Base-by-base conservation (phyloP, 2,113 vertebrate species). In the Scortum barcoo region DNA sequence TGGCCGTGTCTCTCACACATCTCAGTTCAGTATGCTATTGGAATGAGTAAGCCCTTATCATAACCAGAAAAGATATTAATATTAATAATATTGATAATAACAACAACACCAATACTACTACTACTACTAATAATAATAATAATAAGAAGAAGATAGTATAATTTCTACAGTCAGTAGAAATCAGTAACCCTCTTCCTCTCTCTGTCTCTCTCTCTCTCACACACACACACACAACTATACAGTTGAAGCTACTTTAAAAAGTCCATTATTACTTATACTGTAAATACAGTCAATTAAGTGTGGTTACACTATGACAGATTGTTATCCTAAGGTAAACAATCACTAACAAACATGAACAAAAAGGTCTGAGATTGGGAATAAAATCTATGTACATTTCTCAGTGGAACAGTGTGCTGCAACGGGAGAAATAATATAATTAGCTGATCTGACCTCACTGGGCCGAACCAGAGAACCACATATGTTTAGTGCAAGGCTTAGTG, bases 181-280 rank as follows among this genome's bases (percentile, higher is more conserved):
- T 36, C 33, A 36, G 33, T 36, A 3, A 36, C 33, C 6, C 33
- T 36, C 33, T 36, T 36, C 33, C 24, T 57, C 24, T 5, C 13
- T 36, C 20, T 36, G 14, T 58, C 36, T 19, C n/a, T 22, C 17
- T 30, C 17, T 28, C 13, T 24, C n/a, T 11, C 38, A 53, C 42
- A 60, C 67, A 84, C 76, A 72, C 54, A 84, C 50, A 65, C 48
- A 83, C 81, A 61, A 22, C n/a, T 13, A 6, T 11, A 61, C 5
- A 48, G 28, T 40, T 16, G 50, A 7, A 22, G 16, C 22, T 53
- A 53, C 14, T 24, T 26, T 7, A 26, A 2, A 13, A 28, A 33
- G 8, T 19, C 22, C 11, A 22, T 30, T 30, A 46, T 57, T 61
- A 46, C 17, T 14, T 33, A 28, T 9, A 42, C n/a, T 65, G 11